Evolutionary conservation across 2,113 vertebrate species (phyloP), one percentile per base, ranked within the genome.

Genomic region (Bujurquina vittata): DNA sequence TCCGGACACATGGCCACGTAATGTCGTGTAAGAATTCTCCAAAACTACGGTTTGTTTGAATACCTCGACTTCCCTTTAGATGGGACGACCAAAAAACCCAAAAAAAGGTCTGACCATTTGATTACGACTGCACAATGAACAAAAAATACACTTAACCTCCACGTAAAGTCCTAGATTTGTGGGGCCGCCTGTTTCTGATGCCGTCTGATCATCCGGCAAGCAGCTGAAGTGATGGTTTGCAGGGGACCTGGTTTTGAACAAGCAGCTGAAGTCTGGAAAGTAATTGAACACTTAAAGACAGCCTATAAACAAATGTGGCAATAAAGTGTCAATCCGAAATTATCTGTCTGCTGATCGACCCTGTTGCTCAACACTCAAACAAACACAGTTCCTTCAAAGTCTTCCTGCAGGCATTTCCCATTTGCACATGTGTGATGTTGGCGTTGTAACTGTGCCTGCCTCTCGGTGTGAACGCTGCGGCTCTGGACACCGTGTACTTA

Each of bases 401-500:
- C 20, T 54, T 76, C 49, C 35, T 81, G 33, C 61, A 72, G 5
- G 72, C 22, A 37, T 14, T 29, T 49, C 59, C 59, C 56, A 10
- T 77, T 83, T 79, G 18, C 87, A 81, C 35, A 29, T 78, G 82
- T 85, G 80, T 65, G 77, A 79, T 82, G 78, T 65, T 58, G 83
- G 63, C 18, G 10, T 40, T 43, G 46, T 52, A 57, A 72, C 69
- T 61, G 46, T 6, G 74, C 73, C 83, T 11, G 65, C 77, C 84
- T 84, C 72, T 78, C 3, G 67, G 91, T 82, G 88, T 78, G 82
- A 92, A 88, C 49, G 77, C 57, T 23, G 79, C 2, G 29, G 40
- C 81, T 87, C 83, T 17, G 5, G 46, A 63, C 88, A 89, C 62
- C 83, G 63, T 93, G 89, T 92, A 89, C 88, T 93, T 91, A 91